A percentile compares a stretch with the other conserved stretches of the same genome.
Conservation (phyloP, 2,113 vertebrate species). For the Pelecanus crispus region DNA sequence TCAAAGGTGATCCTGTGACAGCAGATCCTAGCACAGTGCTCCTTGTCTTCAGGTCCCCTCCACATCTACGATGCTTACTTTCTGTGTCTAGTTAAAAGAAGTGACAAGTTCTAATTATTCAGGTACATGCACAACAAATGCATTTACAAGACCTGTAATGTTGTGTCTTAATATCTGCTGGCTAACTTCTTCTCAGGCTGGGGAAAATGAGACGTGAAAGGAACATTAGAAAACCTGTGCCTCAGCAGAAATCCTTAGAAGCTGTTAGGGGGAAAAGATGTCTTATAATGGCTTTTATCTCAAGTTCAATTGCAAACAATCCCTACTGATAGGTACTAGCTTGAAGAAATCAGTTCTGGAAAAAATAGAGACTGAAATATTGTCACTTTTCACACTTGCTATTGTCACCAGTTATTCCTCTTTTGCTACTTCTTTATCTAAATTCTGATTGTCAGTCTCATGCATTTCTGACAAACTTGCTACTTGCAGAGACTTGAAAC, state of each 20-base stretch:
- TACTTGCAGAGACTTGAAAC: neutral
- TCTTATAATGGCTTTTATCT: neutral
- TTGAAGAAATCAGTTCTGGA: neutral
- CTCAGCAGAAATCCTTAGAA: neutral
- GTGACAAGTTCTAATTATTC: neutral
- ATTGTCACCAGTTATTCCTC: neutral
- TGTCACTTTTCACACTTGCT: neutral
- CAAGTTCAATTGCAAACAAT: neutral
- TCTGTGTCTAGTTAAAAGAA: constrained; percentile 15
- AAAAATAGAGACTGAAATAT: neutral
- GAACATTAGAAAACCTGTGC: neutral
- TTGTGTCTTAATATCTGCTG: neutral
- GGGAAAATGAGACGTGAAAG: neutral
- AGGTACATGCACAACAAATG: neutral
- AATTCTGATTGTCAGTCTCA: neutral
- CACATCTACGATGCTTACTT: constrained; percentile 48
- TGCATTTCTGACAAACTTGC: neutral
- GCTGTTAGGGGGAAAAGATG: neutral
- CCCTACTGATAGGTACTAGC: neutral
- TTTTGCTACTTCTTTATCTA: neutral
- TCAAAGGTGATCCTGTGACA: constrained; percentile 35
- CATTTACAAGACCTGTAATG: neutral
- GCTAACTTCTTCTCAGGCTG: neutral
- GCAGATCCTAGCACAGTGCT: constrained; percentile 24
- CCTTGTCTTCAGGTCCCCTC: constrained; percentile 50